Evolutionary conservation across 2,113 vertebrate species (phyloP).

Genomic region (Antennarius striatus): DNA sequence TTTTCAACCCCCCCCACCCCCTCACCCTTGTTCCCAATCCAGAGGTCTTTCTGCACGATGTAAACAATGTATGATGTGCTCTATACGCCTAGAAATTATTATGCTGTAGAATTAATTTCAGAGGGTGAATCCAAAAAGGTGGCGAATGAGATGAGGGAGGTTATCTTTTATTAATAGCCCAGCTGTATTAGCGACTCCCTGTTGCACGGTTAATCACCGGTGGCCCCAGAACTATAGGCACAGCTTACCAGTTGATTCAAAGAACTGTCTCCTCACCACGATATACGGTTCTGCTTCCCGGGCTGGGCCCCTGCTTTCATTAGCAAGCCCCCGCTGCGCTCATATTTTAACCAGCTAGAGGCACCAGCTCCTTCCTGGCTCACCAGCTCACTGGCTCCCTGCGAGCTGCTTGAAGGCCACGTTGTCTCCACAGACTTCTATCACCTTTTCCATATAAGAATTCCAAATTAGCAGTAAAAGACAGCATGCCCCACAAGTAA

Average conservation of each 20-base stretch:
- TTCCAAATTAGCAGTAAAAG: conserved; percentile 57
- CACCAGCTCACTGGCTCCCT: conserved; percentile 55
- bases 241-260: conserved; percentile 75
- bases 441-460: conserved; percentile 41
- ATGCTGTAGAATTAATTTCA: conserved; percentile 65
- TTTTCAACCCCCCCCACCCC: conserved; percentile 1
- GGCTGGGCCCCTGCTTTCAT: conserved; percentile 72
- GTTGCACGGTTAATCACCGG: conserved; percentile 79
- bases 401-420: conserved; percentile 58
- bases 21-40: neutral
- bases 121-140: conserved; percentile 54
- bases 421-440: conserved; percentile 30
- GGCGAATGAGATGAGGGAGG: conserved; percentile 45
- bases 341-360: conserved; percentile 79
- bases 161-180: conserved; percentile 83
- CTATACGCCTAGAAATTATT: conserved; percentile 67
- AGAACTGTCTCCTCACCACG: conserved; percentile 75
- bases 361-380: conserved; percentile 62
- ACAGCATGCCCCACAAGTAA: conserved; percentile 43
- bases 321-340: conserved; percentile 66
- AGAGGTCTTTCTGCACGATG: conserved; percentile 22
- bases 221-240: conserved; percentile 77
- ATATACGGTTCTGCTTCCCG: conserved; percentile 70
- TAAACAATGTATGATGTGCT: conserved; percentile 64
- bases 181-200: conserved; percentile 78